phyloP scores from a whole-genome alignment of 2,113 vertebrate species.

The Chaenocephalus aceratus region DNA sequence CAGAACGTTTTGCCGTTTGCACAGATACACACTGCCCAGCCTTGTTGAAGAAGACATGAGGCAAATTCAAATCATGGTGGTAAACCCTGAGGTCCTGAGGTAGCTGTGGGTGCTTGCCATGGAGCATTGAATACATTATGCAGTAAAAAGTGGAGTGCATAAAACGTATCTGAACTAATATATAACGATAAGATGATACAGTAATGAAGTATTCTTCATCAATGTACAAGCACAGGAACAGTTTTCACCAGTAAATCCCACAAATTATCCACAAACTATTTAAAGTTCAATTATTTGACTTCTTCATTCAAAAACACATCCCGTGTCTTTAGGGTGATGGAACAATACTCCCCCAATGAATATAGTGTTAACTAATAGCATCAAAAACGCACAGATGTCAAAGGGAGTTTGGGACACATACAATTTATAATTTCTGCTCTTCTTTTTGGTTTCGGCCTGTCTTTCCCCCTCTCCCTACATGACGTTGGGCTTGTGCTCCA shows the following conservation, averaged over 20 bases:
- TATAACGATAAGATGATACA: not conserved
- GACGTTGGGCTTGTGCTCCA: constrained; percentile 12
- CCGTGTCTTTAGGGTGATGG: too few relatives aligned
- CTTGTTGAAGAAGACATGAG: not conserved
- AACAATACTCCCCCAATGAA: too few relatives aligned
- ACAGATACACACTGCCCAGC: not conserved
- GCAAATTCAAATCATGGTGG: constrained; percentile 3
- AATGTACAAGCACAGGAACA: not conserved
- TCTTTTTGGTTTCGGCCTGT: not conserved
- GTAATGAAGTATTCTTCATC: not conserved
- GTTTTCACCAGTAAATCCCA: not conserved
- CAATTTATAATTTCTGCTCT: not conserved
- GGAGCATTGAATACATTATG: not conserved
- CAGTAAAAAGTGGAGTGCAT: not conserved
- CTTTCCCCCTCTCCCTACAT: constrained; percentile 7
- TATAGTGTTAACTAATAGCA: too few relatives aligned
- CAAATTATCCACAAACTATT: too few relatives aligned
- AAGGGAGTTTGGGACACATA: not conserved
- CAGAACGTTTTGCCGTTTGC: not conserved
- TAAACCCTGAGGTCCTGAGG: not conserved
- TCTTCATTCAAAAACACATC: not conserved
- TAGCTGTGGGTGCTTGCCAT: not conserved
- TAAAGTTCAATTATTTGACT: too few relatives aligned
- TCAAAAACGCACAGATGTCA: not conserved
- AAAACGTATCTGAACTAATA: not conserved